Conservation (phyloP, 1,140 invertebrate species). For the Bactericera cockerelli region DNA sequence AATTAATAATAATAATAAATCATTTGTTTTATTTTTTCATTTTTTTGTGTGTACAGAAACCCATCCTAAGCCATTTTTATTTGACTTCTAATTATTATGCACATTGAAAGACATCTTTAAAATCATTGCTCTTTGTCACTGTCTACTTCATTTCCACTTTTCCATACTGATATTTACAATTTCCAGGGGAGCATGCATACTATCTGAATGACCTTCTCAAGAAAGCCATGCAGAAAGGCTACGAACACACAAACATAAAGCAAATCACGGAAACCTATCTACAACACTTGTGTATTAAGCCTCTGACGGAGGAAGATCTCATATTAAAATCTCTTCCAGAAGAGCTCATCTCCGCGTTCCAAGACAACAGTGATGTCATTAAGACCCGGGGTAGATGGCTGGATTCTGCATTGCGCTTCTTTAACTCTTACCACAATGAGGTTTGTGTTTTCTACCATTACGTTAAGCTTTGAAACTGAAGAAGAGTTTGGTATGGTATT, state of each 20-base stretch:
- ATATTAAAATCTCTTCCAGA: slow-evolving; percentile 1
- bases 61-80: no score
- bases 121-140: no score
- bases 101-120: no score
- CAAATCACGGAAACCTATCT: neutral
- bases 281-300: neutral
- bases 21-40: no score
- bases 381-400: neutral
- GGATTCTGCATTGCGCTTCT: neutral
- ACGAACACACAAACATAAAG: neutral
- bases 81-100: no score
- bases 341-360: neutral
- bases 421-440: neutral
- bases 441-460: no score
- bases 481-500: no score
- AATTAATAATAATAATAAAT: no score
- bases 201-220: neutral
- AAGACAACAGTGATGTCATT: neutral
- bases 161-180: no score
- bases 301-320: neutral
- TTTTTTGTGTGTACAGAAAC: no score
- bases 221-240: neutral
- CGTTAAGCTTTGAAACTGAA: no score
- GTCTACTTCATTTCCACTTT: no score
- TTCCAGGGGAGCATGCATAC: neutral